A percentile compares a stretch with the other conserved stretches of the same genome.
Evolutionary conservation across 2,113 vertebrate species (phyloP).

Genomic region (Herpetotheres cachinnans): DNA sequence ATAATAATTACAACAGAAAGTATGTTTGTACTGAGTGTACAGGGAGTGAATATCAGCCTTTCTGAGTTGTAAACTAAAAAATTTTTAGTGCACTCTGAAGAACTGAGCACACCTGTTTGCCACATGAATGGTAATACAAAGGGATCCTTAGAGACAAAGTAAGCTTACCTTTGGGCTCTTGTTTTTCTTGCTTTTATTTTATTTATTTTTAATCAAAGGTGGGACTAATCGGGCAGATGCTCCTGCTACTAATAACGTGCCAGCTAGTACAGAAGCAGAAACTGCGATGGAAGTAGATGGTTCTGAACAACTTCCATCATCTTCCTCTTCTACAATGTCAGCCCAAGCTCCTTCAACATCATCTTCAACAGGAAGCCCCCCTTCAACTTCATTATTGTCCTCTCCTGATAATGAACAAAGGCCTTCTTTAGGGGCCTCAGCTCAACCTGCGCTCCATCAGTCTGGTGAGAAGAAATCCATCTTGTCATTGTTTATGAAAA

Average conservation of each 20-base stretch:
- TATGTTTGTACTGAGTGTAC: background rate
- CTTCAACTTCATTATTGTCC: conserved; percentile 77
- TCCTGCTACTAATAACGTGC: conserved; percentile 32
- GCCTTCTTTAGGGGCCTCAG: conserved; percentile 65
- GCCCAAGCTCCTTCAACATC: conserved; percentile 79
- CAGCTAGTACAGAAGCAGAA: conserved; percentile 67
- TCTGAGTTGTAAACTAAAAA: background rate
- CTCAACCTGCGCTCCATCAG: conserved; percentile 66
- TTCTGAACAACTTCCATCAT: conserved; percentile 75
- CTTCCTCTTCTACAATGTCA: conserved; percentile 75
- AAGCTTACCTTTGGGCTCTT: conserved; percentile 21
- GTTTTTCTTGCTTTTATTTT: background rate
- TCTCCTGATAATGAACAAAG: conserved; percentile 82
- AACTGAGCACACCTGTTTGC: background rate
- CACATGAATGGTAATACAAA: background rate
- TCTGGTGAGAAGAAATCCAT: conserved; percentile 74
- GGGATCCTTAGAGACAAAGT: background rate
- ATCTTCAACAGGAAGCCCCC: conserved; percentile 78
- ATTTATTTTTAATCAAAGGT: conserved; percentile 61
- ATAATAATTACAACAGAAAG: background rate
- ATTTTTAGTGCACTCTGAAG: background rate
- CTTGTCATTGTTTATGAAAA: conserved; percentile 11
- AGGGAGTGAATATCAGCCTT: background rate
- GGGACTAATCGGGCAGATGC: conserved; percentile 75
- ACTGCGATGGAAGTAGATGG: conserved; percentile 76